A percentile compares a stretch with the other conserved stretches of the same genome.
Evolutionary conservation across 2,888 invertebrate genomes (phyloP).

Genomic region (Ptycholaimellus sp.): DNA sequence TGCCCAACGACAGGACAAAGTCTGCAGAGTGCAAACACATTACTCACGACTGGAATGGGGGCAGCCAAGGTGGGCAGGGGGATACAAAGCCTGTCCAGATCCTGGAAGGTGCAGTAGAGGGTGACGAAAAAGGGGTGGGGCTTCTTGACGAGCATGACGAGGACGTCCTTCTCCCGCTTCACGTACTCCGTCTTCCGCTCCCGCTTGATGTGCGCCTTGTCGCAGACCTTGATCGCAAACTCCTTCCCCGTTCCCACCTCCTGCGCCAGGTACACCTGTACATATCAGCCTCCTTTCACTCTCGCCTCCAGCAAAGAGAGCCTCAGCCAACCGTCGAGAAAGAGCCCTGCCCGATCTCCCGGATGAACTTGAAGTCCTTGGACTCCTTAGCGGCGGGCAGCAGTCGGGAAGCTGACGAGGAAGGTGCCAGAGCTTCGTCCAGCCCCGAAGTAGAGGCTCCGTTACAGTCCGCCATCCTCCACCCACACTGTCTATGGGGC

Average conservation of each 20-base stretch:
- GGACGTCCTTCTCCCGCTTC: constrained; percentile 69
- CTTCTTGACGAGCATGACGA: constrained; percentile 75
- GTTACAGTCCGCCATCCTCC: too few species aligned
- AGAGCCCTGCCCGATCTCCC: constrained; percentile 83
- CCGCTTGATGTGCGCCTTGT: constrained; percentile 66
- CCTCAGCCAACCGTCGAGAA: constrained; percentile 51
- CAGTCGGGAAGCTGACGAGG: too few species aligned
- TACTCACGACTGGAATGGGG: not conserved
- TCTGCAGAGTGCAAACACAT: constrained; percentile 29
- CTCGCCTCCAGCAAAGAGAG: not conserved
- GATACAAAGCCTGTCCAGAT: constrained; percentile 52
- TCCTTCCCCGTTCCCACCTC: constrained; percentile 66
- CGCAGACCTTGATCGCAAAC: constrained; percentile 91
- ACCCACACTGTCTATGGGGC: too few species aligned
- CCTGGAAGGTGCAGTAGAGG: constrained; percentile 88
- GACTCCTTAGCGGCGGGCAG: too few species aligned
- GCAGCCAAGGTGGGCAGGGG: not conserved
- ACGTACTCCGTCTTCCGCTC: constrained; percentile 70
- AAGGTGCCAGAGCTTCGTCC: too few species aligned
- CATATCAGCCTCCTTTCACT: not conserved
- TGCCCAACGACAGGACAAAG: constrained; percentile 80
- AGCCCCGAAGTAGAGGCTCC: too few species aligned
- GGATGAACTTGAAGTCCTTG: constrained; percentile 77
- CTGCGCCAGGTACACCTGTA: constrained; percentile 58
- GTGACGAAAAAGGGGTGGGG: constrained; percentile 61